Base-by-base conservation (phyloP, 2,888 invertebrate genomes). In the Branchellion lobata region DNA sequence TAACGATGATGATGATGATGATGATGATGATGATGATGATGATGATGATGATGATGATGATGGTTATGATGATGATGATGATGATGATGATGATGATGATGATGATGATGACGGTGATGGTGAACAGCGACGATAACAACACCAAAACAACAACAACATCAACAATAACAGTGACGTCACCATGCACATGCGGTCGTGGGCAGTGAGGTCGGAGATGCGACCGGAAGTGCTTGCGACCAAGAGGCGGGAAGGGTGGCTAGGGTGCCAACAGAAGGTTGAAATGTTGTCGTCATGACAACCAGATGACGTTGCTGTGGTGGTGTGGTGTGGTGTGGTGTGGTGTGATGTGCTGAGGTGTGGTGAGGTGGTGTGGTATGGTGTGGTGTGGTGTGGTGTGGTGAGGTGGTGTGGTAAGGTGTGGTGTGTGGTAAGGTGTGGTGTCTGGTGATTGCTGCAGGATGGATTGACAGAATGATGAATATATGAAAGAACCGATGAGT, bases 201-300 rank as follows among this genome's bases (percentile, higher is more conserved):
- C 92, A 47, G 91, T 91, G 85, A 92, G 92, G 88, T 94, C 94
- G 65, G 90, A 90, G 57, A 94, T 88, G 24, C 88, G 86, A 65
- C 91, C 92, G 90, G 87, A 88, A 0, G 89, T 85, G n/a, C 90
- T 89, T 73, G 92, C 91, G 0, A 92, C 91, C 77, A 94, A 88
- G 82, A 94, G 89, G 47, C 93, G 88, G 85, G 93, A 93, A 86
- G 92, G 92, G 85, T 94, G 92, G 2, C 89, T 89, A 0, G 93
- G 92, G 88, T 96, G 96, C 94, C 96, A 96, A 51, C 92, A 91
- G 87, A 94, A 93, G 81, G 94, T 92, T 14, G 92, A 91, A 21
- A 94, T 88, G 34, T 11, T 11, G 24, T 77, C 77, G 21, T 77
- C 77, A n/a, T 29, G n/a, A n/a, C 24, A 24, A 5, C 21, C n/a